phyloP scores from a whole-genome alignment of 2,113 vertebrate genomes.

The Alosa alosa region DNA sequence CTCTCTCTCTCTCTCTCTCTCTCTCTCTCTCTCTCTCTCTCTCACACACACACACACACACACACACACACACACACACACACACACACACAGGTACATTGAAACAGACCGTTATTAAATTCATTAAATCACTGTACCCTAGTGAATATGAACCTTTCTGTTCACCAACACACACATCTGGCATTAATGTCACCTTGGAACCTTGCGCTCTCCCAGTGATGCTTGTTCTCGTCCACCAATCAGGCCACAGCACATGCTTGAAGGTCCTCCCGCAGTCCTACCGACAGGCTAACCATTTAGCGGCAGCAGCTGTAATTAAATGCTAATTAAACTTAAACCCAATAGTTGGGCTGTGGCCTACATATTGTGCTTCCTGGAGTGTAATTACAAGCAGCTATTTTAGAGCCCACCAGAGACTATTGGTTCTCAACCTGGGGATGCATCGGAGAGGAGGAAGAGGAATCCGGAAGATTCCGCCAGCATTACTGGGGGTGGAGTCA shows the following conservation, averaged over 20 bases:
- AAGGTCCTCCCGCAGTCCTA: constrained; percentile 41
- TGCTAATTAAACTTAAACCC: constrained; percentile 53
- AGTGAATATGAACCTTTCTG: constrained; percentile 7
- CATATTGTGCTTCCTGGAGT: constrained; percentile 40
- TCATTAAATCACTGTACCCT: constrained; percentile 62
- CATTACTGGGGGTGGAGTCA: neutral
- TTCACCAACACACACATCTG: constrained; percentile 14
- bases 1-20: constrained; percentile 11
- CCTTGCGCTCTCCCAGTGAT: neutral
- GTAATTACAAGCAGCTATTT: constrained; percentile 51
- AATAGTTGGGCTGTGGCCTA: constrained; percentile 47
- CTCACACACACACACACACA: constrained; percentile 36
- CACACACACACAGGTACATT: constrained; percentile 24
- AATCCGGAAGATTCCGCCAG: neutral
- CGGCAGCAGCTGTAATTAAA: constrained; percentile 47
- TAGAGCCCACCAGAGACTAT: constrained; percentile 36
- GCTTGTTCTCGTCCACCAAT: constrained; percentile 14
- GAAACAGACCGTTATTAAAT: constrained; percentile 57
- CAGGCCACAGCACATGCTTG: constrained; percentile 27
- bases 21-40: too few relatives aligned
- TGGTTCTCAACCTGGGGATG: constrained; percentile 12
- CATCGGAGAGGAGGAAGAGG: constrained; percentile 9
- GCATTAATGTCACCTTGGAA: constrained; percentile 21
- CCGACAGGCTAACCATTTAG: constrained; percentile 46
- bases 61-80: constrained; percentile 39